Conservation (phyloP, 2,888 invertebrate species). For the Ochlodes sylvanus region DNA sequence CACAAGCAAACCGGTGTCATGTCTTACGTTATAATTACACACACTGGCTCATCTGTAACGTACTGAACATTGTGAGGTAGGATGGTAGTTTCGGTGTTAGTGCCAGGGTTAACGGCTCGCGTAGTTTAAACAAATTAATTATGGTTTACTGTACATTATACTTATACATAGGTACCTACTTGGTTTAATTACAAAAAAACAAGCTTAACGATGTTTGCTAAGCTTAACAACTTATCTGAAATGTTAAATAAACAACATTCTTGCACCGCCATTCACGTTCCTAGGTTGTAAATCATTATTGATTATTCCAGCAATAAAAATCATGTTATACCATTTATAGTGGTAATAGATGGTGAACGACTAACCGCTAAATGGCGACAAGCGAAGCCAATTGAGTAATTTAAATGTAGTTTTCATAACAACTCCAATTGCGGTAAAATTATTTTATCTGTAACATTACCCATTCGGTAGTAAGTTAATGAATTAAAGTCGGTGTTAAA, state of each 20-base stretch:
- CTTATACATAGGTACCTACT: too few species aligned
- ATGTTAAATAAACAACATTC: slow-evolving; percentile 17
- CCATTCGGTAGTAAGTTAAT: neutral
- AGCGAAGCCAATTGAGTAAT: slow-evolving; percentile 5
- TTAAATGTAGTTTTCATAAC: slow-evolving; percentile 9
- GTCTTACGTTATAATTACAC: slow-evolving; percentile 27
- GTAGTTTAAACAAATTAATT: slow-evolving; percentile 52
- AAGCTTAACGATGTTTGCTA: slow-evolving; percentile 24
- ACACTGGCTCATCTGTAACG: slow-evolving; percentile 24
- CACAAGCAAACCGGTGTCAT: slow-evolving; percentile 40
- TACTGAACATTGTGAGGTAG: neutral
- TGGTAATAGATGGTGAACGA: slow-evolving; percentile 9
- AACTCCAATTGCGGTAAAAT: slow-evolving; percentile 13
- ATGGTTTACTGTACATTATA: neutral
- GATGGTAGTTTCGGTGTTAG: slow-evolving; percentile 13
- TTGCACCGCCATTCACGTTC: slow-evolving; percentile 1
- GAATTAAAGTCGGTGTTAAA: too few species aligned
- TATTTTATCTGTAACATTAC: slow-evolving; percentile 14
- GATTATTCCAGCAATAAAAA: slow-evolving; percentile 10
- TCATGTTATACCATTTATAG: slow-evolving; percentile 11
- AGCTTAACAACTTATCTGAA: slow-evolving; percentile 1
- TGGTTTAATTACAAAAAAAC: neutral
- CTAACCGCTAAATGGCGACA: slow-evolving; percentile 4
- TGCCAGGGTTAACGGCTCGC: slow-evolving; percentile 37
- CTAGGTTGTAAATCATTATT: slow-evolving; percentile 10